phyloP scores from a whole-genome alignment of 2,113 vertebrate genomes.

The Erinaceus europaeus region DNA sequence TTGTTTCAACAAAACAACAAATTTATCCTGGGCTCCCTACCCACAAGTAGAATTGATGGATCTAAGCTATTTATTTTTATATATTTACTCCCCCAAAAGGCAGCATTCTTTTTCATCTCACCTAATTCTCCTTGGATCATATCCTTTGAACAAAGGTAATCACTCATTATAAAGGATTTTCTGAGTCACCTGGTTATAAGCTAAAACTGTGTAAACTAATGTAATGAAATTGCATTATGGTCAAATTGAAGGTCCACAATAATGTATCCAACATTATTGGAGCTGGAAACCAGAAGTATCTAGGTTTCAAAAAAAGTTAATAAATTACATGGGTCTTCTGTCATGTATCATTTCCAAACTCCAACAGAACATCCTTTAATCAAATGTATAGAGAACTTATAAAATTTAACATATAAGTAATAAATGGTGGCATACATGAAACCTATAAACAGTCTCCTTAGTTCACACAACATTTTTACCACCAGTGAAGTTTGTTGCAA shows the following conservation, averaged over 20 bases:
- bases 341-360: neutral
- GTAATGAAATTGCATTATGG: constrained; percentile 14
- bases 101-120: neutral
- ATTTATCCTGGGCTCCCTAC: neutral
- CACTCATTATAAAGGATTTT: neutral
- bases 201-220: constrained; percentile 22
- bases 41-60: neutral
- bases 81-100: neutral
- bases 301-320: neutral
- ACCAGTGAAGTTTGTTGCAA: neutral
- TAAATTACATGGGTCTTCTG: neutral
- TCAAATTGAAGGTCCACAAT: constrained; percentile 26
- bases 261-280: neutral
- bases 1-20: neutral
- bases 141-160: constrained; percentile 28
- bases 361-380: neutral
- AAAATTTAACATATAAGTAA: neutral
- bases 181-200: neutral
- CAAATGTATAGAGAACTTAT: neutral
- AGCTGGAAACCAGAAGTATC: neutral
- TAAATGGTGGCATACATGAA: neutral
- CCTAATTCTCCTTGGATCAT: constrained; percentile 11
- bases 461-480: constrained; percentile 7
- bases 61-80: neutral
- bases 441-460: neutral